Conservation (phyloP, 64 coral and sea anemone species). For the Stichodactyla helianthus region DNA sequence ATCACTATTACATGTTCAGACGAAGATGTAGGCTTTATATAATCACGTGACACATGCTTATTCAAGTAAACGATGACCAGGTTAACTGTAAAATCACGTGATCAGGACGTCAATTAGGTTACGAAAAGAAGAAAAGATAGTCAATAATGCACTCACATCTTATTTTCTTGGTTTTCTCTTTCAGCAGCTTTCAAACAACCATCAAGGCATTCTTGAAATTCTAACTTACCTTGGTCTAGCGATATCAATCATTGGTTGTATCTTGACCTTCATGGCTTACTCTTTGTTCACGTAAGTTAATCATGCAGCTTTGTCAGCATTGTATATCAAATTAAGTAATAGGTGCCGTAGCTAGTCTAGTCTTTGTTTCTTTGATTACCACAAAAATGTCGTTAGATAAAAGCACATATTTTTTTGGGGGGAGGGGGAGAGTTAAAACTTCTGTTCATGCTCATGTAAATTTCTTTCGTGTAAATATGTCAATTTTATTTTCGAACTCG, state of each 20-base stretch:
- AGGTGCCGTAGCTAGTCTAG: no score
- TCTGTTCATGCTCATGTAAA: no score
- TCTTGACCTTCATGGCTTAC: constrained; percentile 26
- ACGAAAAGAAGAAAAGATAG: no score
- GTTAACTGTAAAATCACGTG: not conserved
- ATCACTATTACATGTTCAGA: not conserved
- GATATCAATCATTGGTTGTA: constrained; percentile 34
- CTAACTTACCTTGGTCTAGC: constrained; percentile 40
- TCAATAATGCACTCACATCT: not conserved
- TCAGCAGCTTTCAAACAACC: not conserved
- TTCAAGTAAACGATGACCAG: not conserved
- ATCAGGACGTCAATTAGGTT: not conserved
- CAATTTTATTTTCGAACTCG: no score
- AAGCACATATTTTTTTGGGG: no score
- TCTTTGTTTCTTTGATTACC: no score
- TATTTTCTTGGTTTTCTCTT: not conserved
- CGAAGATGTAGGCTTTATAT: no score
- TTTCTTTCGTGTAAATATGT: no score
- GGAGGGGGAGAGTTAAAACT: no score
- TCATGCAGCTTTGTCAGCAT: no score
- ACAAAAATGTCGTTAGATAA: no score
- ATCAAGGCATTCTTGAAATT: constrained; percentile 2
- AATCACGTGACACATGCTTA: not conserved
- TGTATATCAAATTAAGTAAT: no score
- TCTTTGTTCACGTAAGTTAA: constrained; percentile 25